These are phyloP conservation scores for Melikaiella ostensackeni DNA, from an alignment of 2,888 invertebrate species.

Conservation along the genomic window DNA sequence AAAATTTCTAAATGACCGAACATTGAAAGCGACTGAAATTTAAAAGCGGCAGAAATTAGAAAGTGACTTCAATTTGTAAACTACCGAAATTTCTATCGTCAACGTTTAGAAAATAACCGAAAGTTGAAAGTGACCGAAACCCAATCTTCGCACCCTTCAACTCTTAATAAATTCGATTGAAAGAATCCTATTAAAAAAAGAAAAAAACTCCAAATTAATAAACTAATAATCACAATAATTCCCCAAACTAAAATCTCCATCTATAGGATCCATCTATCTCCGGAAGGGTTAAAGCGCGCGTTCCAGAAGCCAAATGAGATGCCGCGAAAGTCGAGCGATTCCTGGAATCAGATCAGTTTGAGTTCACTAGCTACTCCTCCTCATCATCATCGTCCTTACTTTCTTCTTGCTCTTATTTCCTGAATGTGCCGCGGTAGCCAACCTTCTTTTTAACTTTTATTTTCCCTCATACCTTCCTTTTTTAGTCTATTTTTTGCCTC, in stretches of 20 bases:
- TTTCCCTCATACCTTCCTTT: background rate
- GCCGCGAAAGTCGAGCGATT: conserved; percentile 55
- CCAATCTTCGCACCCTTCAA: no score
- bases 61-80: no score
- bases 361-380: conserved; percentile 55
- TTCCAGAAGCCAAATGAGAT: conserved; percentile 55
- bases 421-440: conserved; percentile 50
- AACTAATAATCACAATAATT: background rate
- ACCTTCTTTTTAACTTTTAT: conserved; percentile 49
- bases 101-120: no score
- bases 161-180: no score
- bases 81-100: no score
- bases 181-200: no score
- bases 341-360: conserved; percentile 56
- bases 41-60: no score
- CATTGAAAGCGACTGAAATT: no score
- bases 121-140: no score
- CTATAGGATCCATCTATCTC: conserved; percentile 34
- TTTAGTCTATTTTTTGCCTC: background rate
- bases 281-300: conserved; percentile 50
- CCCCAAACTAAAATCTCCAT: conserved; percentile 18
- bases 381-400: conserved; percentile 50
- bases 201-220: background rate
- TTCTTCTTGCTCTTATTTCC: conserved; percentile 52
- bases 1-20: no score